Conservation (phyloP, 2,888 invertebrate species). For the Exephanes ischioxanthus region DNA sequence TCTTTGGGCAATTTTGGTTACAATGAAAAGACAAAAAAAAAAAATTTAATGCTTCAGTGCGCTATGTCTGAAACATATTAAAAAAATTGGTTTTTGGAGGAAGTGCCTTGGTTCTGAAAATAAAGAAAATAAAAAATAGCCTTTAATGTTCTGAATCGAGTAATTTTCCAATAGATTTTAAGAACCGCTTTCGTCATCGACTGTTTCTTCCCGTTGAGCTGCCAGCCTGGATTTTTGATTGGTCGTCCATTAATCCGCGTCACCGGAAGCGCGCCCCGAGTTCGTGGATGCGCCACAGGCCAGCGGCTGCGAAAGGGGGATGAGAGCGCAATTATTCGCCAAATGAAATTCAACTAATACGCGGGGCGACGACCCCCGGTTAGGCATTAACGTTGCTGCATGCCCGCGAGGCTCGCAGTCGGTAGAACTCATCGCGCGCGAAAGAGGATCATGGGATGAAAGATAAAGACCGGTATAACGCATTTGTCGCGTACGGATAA, state of each 20-base stretch:
- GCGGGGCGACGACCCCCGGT: constrained; percentile 49
- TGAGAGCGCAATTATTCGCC: constrained; percentile 50
- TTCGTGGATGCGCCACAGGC: not conserved
- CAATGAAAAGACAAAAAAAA: too few species aligned
- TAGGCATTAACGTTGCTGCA: constrained; percentile 40
- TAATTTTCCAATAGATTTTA: not conserved
- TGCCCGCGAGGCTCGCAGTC: constrained; percentile 46
- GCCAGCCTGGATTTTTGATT: not conserved
- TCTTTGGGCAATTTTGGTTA: too few species aligned
- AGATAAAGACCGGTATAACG: constrained; percentile 22
- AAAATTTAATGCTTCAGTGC: too few species aligned
- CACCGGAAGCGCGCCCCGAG: not conserved
- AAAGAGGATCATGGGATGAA: constrained; percentile 53
- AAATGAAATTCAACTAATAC: constrained; percentile 66
- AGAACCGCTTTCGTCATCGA: not conserved
- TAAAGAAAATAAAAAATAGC: too few species aligned
- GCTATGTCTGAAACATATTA: too few species aligned
- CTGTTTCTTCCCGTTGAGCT: not conserved
- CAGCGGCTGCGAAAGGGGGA: constrained; percentile 5
- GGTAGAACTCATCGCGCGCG: constrained; percentile 18
- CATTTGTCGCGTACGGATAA: constrained; percentile 45
- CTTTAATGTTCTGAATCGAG: not conserved
- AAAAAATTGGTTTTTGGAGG: too few species aligned
- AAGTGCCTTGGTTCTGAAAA: too few species aligned
- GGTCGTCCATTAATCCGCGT: not conserved